Conservation (phyloP, 2,113 vertebrate genomes). For the Ictalurus furcatus region DNA sequence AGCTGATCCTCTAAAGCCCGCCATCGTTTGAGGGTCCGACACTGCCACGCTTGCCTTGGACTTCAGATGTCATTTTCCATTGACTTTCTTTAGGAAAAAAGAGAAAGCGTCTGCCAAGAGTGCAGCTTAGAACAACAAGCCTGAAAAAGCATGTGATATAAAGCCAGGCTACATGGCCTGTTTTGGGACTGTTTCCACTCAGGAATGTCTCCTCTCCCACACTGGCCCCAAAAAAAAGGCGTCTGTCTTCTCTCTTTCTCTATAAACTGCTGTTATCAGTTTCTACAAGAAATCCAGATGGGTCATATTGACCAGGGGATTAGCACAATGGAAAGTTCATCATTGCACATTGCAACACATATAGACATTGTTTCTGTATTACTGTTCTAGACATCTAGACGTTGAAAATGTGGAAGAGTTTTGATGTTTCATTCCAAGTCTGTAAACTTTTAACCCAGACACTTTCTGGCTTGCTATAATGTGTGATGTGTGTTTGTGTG, state of each 20-base stretch:
- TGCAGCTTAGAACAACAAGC: slow-evolving; percentile 48
- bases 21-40: slow-evolving; percentile 49
- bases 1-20: slow-evolving; percentile 37
- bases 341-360: not conserved
- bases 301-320: slow-evolving; percentile 13
- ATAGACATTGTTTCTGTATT: not conserved
- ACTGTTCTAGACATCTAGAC: not conserved
- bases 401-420: not conserved
- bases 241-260: slow-evolving; percentile 26
- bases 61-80: slow-evolving; percentile 51
- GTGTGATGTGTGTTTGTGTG: not conserved
- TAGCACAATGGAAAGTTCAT: slow-evolving; percentile 15
- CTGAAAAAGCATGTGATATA: slow-evolving; percentile 49
- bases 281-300: slow-evolving; percentile 35
- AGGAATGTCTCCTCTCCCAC: slow-evolving; percentile 47
- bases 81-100: slow-evolving; percentile 51
- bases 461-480: slow-evolving; percentile 17
- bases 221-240: slow-evolving; percentile 29
- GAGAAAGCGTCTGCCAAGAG: slow-evolving; percentile 41
- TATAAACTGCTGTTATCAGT: slow-evolving; percentile 41
- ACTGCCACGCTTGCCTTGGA: slow-evolving; percentile 47
- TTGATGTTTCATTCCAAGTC: slow-evolving; percentile 25
- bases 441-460: slow-evolving; percentile 45
- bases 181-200: slow-evolving; percentile 38
- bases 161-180: slow-evolving; percentile 47